Evolutionary conservation across 2,113 vertebrate genomes (phyloP), one percentile per base, ranked within the genome.

Genomic region (Poecile atricapillus): DNA sequence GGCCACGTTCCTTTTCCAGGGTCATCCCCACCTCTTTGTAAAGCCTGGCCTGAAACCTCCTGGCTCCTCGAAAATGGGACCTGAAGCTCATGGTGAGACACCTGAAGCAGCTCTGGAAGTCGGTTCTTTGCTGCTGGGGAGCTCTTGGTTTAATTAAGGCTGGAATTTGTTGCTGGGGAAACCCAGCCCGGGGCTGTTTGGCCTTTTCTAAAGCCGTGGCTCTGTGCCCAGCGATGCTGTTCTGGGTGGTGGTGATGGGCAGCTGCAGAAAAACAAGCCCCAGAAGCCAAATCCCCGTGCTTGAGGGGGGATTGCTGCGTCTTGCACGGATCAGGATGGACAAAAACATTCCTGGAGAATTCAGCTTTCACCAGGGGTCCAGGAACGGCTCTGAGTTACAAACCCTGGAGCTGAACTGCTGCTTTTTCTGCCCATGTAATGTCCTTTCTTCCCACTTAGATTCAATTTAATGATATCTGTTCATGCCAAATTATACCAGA

Each of bases 71-170:
- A 9, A 23, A 31, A 3, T 2, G 37, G 41, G 53, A 28, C 35
- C 84, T 9, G 56, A 11, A 16, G 39, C 25, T 81, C 4, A 0
- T 19, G 44, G 1, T 1, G 31, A 23, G 55, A 3, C 58, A 4
- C 76, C 58, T 8, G 13, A 3, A 31, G 13, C 46, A 6, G 27
- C 75, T 15, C 43, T 25, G 47, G 31, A 23, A 35, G 3, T 4
- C 0, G 33, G 13, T 3, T 33, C 35, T 63, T 3, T 2, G 76
- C 55, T 20, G 12, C 47, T 1, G 5, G 62, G 71, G 49, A 60
- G 73, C 52, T 31, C 6, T 3, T 16, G 0, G 50, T 8, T 1
- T 4, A 0, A 8, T 1, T 4, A 0, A 8, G 25, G 67, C 68
- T 17, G 80, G 8, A 18, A 44, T 14, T 43, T 23, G 95, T 95